Base-by-base conservation (phyloP, 2,113 vertebrate species). In the Anolis sagrei region DNA sequence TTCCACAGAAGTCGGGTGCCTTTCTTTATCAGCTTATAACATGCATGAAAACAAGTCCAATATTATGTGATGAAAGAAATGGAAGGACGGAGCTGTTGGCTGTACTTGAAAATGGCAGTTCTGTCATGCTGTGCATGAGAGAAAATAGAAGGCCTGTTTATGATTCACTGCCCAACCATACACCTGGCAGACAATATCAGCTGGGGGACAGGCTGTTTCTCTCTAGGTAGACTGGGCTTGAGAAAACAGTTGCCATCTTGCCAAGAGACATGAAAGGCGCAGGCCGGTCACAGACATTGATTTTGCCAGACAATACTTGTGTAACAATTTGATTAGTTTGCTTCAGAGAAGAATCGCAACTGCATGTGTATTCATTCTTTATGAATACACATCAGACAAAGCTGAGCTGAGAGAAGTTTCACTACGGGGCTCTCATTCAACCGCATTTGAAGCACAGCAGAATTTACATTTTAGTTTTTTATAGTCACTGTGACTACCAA, bases 261-360 rank as follows among this genome's bases (percentile, higher is more conserved):
- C 54, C 83, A 54, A 1, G 44, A 49, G 29, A 66, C 58, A 74
- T 19, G 36, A 74, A 4, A 29, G 44, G 18, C 58, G 44, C 62
- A 23, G 62, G 76, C 0, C 0, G 5, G 6, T 1, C 66, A n/a
- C 61, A 81, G 2, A 1, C 0, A 0, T 13, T 9, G 23, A 48
- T 62, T 82, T 86, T 84, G 4, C 21, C 10, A 87, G 34, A 2
- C 66, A 54, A 9, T 14, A 23, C 1, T 69, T 11, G 1, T 77
- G 39, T 0, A 0, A 77, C 48, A 69, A 1, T 51, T 48, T 76
- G 72, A 25, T 25, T 68, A 34, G 6, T 16, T 27, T 39, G 21
- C 68, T 1, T 5, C 9, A 64, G 11, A 48, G 58, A 64, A 83
- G 19, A 14, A 9, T 18, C 0, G 1, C 2, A 81, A 34, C 10